Base-by-base conservation (phyloP, 2,113 vertebrate genomes). In the Thamnophis sirtalis region DNA sequence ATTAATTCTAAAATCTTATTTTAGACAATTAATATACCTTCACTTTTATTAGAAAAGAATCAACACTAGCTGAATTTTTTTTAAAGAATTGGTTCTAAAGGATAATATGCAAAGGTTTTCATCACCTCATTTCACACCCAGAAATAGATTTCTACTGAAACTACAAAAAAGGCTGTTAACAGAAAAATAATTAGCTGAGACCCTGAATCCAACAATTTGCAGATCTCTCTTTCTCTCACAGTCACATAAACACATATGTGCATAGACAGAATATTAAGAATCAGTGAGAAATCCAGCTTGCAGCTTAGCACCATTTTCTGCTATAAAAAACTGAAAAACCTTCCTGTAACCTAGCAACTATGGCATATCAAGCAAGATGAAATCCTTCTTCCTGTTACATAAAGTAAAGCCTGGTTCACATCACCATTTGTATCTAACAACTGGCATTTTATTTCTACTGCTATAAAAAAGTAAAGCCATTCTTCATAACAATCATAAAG, bases 311-410 rank as follows among this genome's bases (percentile, higher is more conserved):
- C 93, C 92, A 95, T 96, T 95, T 96, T 97, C 94, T 90, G 93
- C 84, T 94, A 6, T 84, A 93, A 93, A 93, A 93, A 85, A 92
- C 84, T 90, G 26, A 94, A 92, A 94, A 94, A 90, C 93, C 93
- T 96, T 87, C 51, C 86, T 89, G 97, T 97, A 97, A 96, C 97
- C 95, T 97, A 98, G 97, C 98, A 98, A 98, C 97, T 94, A 94
- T 93, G 95, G 92, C 84, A 92, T 93, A 94, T 90, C 93, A 91
- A 91, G 60, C 87, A 95, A 92, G 93, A 96, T 93, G 93, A 96
- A 96, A 95, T 90, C 68, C 93, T 95, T 90, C 92, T 90, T 89
- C 91, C 84, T 95, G 92, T 91, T 94, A 92, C 19, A 96, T 90
- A 92, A 92, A 96, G 92, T 86, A 94, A 96, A 94, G 90, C 54